Evolutionary conservation across 1,140 invertebrate species (phyloP), one percentile per base, ranked within the genome.

Genomic region (Diprion similis): DNA sequence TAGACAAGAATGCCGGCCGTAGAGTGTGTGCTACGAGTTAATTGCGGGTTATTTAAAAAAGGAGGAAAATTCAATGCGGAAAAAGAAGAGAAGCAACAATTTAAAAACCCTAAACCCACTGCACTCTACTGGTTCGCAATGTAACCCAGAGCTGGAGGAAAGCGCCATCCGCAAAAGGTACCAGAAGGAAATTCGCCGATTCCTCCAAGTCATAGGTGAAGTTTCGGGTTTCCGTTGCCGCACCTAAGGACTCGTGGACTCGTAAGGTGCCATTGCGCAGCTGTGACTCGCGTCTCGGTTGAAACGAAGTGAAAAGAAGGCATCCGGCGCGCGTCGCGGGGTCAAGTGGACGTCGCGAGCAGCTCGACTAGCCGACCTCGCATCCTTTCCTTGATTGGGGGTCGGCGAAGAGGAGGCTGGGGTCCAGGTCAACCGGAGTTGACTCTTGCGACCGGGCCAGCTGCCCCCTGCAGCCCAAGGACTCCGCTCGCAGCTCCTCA

Each of bases 321-420:
- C 83, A 83, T 84, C 83, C 83, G 83, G 83, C 83, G 82, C 76
- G 79, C 83, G 81, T 82, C 82, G 74, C 71, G 80, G 73, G 83
- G 82, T 84, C 80, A 83, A 84, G 74, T 79, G 78, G 78, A 75
- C 80, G 83, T 82, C 83, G 77, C 81, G 83, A 59, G 51, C 83
- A 84, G 82, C 83, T 81, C 83, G 82, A 81, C 80, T 82, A 37
- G 24, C 24, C 83, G 82, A 76, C 75, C 75, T 81, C 77, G 76
- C 73, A 66, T 72, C 76, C 77, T 78, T 78, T 68, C 73, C 75
- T 78, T 81, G 74, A 78, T 83, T 81, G 75, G 72, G 70, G 78
- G 69, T 76, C 72, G 77, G 13, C 18, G 15, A 13, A 13, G 66
- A 19, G 17, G 18, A 75, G 80, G 73, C 76, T 76, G 77, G 77